Conservation (phyloP, 2,113 vertebrate species). For the Prochilodus magdalenae region DNA sequence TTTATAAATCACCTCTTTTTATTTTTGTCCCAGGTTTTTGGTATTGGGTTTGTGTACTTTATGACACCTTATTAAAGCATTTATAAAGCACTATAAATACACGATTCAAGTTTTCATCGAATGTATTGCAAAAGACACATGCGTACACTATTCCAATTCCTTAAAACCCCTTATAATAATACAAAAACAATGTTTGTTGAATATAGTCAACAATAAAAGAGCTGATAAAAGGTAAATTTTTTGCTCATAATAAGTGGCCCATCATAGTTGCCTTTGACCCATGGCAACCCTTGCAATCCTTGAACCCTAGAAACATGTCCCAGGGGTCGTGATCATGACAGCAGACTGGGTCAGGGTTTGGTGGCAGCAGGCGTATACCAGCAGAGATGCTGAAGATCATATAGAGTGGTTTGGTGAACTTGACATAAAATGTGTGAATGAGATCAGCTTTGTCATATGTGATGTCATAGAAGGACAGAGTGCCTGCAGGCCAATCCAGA, state of each 20-base stretch:
- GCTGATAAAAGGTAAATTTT: no score
- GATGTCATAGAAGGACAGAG: slow-evolving; percentile 25
- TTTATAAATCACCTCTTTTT: no score
- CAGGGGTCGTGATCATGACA: slow-evolving; percentile 21
- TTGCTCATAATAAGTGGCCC: no score
- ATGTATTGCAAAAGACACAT: no score
- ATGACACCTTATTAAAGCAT: no score
- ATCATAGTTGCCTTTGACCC: slow-evolving; percentile 15
- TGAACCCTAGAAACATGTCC: background rate
- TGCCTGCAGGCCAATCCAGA: background rate
- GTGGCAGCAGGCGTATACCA: background rate
- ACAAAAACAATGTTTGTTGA: no score
- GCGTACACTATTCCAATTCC: no score
- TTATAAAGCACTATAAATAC: no score
- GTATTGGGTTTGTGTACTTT: no score
- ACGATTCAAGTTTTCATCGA: no score
- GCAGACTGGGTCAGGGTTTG: background rate
- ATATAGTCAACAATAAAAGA: no score
- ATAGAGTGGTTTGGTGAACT: slow-evolving; percentile 6
- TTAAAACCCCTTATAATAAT: background rate
- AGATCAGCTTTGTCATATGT: background rate
- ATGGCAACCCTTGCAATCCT: slow-evolving; percentile 7
- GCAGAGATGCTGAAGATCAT: background rate
- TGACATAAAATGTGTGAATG: slow-evolving; percentile 8
- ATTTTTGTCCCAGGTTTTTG: no score